phyloP scores from a whole-genome alignment of 2,888 invertebrate species.

The Toxonevra muliebris region DNA sequence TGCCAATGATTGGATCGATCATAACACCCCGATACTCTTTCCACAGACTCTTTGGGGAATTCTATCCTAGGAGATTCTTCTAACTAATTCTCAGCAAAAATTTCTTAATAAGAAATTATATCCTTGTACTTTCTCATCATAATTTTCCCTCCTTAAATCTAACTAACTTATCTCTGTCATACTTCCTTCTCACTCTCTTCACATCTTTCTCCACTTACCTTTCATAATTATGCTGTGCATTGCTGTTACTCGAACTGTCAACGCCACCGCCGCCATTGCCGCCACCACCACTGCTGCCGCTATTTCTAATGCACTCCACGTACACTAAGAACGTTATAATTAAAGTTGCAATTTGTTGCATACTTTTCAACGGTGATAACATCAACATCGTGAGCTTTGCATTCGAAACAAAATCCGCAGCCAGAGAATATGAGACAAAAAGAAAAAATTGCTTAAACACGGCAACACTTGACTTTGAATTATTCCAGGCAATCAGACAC shows the following conservation, averaged over 20 bases:
- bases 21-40: too few species aligned
- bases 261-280: slow-evolving; percentile 22
- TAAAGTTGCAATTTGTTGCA: slow-evolving; percentile 63
- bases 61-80: too few species aligned
- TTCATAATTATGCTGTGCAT: slow-evolving; percentile 42
- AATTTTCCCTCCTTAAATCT: too few species aligned
- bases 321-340: slow-evolving; percentile 62
- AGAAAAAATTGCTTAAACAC: slow-evolving; percentile 19
- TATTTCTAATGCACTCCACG: slow-evolving; percentile 63
- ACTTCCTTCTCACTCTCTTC: too few species aligned
- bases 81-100: too few species aligned
- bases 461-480: slow-evolving; percentile 33
- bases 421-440: slow-evolving; percentile 1
- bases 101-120: too few species aligned
- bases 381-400: slow-evolving; percentile 25
- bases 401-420: background rate
- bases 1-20: too few species aligned
- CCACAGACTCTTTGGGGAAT: too few species aligned
- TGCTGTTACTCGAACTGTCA: slow-evolving; percentile 29
- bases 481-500: slow-evolving; percentile 32
- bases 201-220: slow-evolving; percentile 49
- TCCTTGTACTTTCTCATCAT: too few species aligned
- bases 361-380: slow-evolving; percentile 50
- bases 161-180: too few species aligned
- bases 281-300: slow-evolving; percentile 42